Evolutionary conservation across 2,113 vertebrate genomes (phyloP).

Genomic region (Lamprotornis superbus): DNA sequence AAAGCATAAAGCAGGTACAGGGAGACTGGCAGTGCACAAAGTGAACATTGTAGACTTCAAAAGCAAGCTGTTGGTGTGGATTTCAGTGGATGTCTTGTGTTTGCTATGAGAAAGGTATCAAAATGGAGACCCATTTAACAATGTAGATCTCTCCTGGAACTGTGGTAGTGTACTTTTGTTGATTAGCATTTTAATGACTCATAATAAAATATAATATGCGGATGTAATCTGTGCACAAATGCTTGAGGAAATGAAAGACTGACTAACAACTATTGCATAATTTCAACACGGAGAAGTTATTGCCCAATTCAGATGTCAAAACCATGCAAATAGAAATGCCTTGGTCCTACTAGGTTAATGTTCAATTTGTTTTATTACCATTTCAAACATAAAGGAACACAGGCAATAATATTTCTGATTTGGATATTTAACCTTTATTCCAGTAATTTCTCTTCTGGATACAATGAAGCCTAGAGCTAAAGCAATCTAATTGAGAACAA

Average conservation of each 20-base stretch:
- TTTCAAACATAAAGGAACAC: conserved; percentile 34
- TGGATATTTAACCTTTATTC: conserved; percentile 55
- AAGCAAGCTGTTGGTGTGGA: background rate
- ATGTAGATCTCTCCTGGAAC: background rate
- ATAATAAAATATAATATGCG: conserved; percentile 49
- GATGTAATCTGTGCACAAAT: conserved; percentile 50
- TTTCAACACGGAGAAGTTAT: conserved; percentile 53
- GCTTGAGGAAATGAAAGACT: conserved; percentile 60
- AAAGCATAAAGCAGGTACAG: background rate
- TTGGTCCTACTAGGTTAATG: conserved; percentile 45
- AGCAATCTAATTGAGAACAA: background rate
- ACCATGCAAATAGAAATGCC: conserved; percentile 2
- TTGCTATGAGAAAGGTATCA: background rate
- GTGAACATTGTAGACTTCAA: background rate
- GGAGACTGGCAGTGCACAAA: background rate
- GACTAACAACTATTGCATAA: conserved; percentile 30
- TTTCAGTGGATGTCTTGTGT: background rate
- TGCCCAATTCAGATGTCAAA: conserved; percentile 48
- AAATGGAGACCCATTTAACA: background rate
- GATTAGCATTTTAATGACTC: conserved; percentile 59
- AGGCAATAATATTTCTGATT: conserved; percentile 42
- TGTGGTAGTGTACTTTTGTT: background rate
- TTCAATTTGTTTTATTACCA: conserved; percentile 49
- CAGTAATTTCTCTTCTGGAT: conserved; percentile 21
- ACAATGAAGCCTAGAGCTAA: conserved; percentile 15